These are phyloP conservation scores for Vidua chalybeata DNA, from an alignment of 2,113 vertebrate genomes.

Conservation along the genomic window DNA sequence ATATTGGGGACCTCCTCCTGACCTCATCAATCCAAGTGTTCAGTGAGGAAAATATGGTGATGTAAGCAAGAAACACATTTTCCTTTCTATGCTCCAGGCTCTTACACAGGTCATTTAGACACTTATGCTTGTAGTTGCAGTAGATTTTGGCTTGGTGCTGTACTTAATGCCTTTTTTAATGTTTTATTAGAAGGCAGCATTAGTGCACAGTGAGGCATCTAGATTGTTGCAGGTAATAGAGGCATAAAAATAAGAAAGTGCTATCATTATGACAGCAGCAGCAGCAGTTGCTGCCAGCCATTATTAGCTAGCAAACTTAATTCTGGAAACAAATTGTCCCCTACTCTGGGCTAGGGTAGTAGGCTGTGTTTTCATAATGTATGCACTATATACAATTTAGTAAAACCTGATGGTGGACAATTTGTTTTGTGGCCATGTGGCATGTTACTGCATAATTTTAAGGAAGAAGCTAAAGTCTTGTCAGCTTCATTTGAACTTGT, in stretches of 20 bases:
- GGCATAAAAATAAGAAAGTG: constrained; percentile 24
- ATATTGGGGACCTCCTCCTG: background rate
- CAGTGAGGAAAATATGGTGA: background rate
- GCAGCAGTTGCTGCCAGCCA: background rate
- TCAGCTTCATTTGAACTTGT: background rate
- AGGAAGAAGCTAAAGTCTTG: background rate
- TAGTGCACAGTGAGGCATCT: background rate
- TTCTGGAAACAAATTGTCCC: background rate
- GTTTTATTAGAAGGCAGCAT: background rate
- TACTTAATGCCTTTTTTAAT: background rate
- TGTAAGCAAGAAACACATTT: background rate
- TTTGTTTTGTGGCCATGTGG: background rate
- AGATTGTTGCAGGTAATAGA: background rate
- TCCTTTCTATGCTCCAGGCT: background rate
- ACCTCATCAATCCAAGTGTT: background rate
- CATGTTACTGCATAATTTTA: background rate
- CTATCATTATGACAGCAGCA: background rate
- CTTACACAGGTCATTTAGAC: background rate
- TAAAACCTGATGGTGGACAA: background rate
- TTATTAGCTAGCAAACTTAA: background rate
- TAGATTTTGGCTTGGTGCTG: background rate
- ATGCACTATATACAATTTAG: background rate
- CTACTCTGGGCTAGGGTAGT: background rate
- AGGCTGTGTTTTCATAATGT: background rate
- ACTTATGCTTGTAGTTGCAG: background rate